A percentile compares a stretch with the other conserved stretches of the same genome.
Evolutionary conservation across 2,113 vertebrate species (phyloP).

Genomic region (Antennarius striatus): DNA sequence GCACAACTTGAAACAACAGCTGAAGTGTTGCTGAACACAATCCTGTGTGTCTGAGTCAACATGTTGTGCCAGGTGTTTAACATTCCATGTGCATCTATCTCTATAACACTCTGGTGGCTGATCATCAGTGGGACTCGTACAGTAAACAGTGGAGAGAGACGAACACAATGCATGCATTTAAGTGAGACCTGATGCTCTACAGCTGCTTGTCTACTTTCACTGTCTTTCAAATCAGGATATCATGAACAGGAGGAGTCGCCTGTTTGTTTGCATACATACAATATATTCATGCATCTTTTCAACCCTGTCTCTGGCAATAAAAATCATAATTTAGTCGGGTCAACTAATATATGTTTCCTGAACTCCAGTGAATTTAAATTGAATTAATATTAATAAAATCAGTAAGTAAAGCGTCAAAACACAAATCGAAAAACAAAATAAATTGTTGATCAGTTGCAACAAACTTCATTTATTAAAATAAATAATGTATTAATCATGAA

Average conservation of each 20-base stretch:
- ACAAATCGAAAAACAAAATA: too few species aligned
- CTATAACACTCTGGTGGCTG: conserved; percentile 31
- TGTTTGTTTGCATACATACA: background rate
- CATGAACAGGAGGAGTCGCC: background rate
- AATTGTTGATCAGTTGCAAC: too few species aligned
- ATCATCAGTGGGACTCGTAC: conserved; percentile 19
- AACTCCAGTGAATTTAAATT: too few species aligned
- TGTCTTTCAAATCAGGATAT: background rate
- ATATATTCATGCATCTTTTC: background rate
- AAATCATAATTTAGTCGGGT: background rate
- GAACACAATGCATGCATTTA: conserved; percentile 10
- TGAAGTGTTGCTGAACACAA: conserved; percentile 35
- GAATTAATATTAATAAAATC: too few species aligned
- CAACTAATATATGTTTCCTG: background rate
- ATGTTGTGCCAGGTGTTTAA: conserved; percentile 52
- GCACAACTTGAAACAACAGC: conserved; percentile 53
- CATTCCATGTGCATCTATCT: conserved; percentile 56
- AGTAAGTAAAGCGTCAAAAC: too few species aligned
- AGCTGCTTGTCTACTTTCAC: conserved; percentile 37
- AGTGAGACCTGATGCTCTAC: conserved; percentile 34
- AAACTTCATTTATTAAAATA: too few species aligned
- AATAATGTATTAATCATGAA: too few species aligned
- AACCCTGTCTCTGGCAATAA: background rate
- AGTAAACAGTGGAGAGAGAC: conserved; percentile 13
- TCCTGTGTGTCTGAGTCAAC: conserved; percentile 36